Base-by-base conservation (phyloP, 2,888 invertebrate genomes). In the Neocrepidodera transversa region DNA sequence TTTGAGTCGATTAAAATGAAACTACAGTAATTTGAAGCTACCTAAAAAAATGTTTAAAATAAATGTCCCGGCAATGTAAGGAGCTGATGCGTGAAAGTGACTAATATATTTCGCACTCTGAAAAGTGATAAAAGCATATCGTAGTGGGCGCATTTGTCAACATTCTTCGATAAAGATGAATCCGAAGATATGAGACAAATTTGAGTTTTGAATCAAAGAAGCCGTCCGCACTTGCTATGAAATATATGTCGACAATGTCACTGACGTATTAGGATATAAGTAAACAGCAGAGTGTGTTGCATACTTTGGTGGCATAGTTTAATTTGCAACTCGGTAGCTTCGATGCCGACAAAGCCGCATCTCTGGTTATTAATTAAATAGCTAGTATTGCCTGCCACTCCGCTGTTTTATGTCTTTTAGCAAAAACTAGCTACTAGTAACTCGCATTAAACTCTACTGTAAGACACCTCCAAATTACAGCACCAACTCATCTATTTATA, bases 291-390 rank as follows among this genome's bases (percentile, higher is more conserved):
- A 71, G 69, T 72, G 62, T 66, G 70, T 71, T 73, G 77, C 77
- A 79, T 79, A 78, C 75, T 75, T 75, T 71, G 73, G 69, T 78
- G 79, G 77, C 79, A 79, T 77, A 78, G 79, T 79, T 79, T 78
- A 77, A 79, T 79, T 77, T 75, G 74, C 76, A 71, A 72, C 69
- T 68, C 71, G 69, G 73, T 72, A 72, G 72, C 71, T 66, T 70
- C 67, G 36, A 61, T 66, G 76, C 79, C 79, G 79, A 78, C 79
- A 79, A 79, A 78, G 79, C 69, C 68, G 47, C 58, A 48, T 52
- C 32, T 58, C 40, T 65, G 69, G 68, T 70, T 70, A 75, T 74
- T 76, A 76, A 76, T 76, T 76, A 74, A 75, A 70, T 66, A 70
- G 68, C 49, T 56, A 57, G 47, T 43, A 43, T 20, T 66, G 65